These are phyloP conservation scores for Sipha maydis DNA, from an alignment of 2,888 invertebrate species.

Conservation along the genomic window DNA sequence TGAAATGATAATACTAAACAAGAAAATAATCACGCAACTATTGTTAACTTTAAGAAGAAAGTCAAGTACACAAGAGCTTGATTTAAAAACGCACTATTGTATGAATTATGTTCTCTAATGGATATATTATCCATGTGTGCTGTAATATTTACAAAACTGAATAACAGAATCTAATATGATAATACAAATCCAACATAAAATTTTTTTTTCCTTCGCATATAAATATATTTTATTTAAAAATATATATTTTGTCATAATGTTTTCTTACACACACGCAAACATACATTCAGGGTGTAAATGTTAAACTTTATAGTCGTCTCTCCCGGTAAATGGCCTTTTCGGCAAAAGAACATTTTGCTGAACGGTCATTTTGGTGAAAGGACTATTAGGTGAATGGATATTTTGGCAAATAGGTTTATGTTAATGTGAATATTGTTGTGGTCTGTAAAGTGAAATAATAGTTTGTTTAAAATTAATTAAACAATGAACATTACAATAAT, in stretches of 20 bases:
- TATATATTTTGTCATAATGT: not conserved
- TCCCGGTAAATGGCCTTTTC: no score
- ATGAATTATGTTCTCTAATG: not conserved
- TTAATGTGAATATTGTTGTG: no score
- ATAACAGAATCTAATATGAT: not conserved
- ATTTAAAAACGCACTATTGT: not conserved
- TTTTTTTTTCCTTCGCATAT: not conserved
- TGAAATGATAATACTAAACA: not conserved
- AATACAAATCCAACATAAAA: not conserved
- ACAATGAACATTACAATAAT: no score
- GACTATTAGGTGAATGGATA: no score
- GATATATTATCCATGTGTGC: not conserved
- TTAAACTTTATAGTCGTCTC: no score
- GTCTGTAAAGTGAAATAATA: no score
- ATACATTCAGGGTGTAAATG: no score
- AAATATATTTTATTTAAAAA: not conserved
- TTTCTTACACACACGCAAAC: not conserved
- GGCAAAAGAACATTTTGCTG: no score
- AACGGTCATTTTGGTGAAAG: no score
- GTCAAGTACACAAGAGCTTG: not conserved
- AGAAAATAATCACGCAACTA: not conserved
- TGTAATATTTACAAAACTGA: not conserved
- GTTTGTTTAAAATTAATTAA: no score
- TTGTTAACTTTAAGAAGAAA: not conserved
- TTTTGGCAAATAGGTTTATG: no score